phyloP scores from a whole-genome alignment of 2,113 vertebrate genomes.

The Melanotaenia duboulayi region DNA sequence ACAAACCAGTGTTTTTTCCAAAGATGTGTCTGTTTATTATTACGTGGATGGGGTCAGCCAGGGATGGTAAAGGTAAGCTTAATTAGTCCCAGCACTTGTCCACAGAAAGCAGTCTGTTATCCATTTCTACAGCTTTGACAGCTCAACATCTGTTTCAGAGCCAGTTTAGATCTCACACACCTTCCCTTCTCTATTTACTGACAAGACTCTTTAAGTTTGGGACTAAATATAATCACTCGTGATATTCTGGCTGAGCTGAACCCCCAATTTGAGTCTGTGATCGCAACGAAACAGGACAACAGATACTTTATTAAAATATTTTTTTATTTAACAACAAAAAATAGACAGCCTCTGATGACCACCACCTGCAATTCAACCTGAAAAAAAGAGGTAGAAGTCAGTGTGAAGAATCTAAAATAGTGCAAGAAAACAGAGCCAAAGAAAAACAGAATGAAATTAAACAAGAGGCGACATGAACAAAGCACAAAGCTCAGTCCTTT shows the following conservation, averaged over 20 bases:
- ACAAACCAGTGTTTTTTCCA: conserved; percentile 42
- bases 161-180: conserved; percentile 58
- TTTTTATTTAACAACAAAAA: conserved; percentile 60
- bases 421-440: conserved; percentile 5
- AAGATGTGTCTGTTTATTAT: conserved; percentile 15
- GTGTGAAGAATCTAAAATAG: conserved; percentile 16
- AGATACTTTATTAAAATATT: conserved; percentile 45
- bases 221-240: conserved; percentile 46
- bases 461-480: conserved; percentile 11
- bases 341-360: conserved; percentile 49
- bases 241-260: conserved; percentile 36
- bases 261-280: conserved; percentile 6
- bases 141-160: conserved; percentile 76
- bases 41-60: conserved; percentile 23
- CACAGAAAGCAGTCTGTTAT: conserved; percentile 59
- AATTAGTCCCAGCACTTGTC: conserved; percentile 52
- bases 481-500: background rate
- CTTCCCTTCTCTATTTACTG: conserved; percentile 56
- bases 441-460: background rate
- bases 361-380: conserved; percentile 74
- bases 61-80: conserved; percentile 61
- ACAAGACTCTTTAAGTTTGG: conserved; percentile 55
- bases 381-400: conserved; percentile 45
- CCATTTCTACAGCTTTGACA: conserved; percentile 68
- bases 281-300: conserved; percentile 17